These are phyloP conservation scores for Apis mellifera DNA, from an alignment of 1,140 invertebrate genomes.

Conservation along the genomic window Amel_HAv3.1 CM009945.2:975001-975500, in stretches of 20 bases:
- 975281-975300: too few relatives aligned
- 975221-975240: neutral
- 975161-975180: conserved; percentile 18
- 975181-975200: neutral
- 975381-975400: too few relatives aligned
- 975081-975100: neutral
- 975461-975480: too few relatives aligned
- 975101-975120: conserved; percentile 15
- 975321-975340: too few relatives aligned
- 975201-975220: too few relatives aligned
- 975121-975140: neutral
- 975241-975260: neutral
- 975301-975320: too few relatives aligned
- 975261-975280: neutral
- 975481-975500: too few relatives aligned
- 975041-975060: conserved; percentile 15
- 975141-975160: conserved; percentile 14
- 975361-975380: too few relatives aligned
- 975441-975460: too few relatives aligned
- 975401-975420: too few relatives aligned
- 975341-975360: too few relatives aligned
- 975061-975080: neutral
- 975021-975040: neutral
- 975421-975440: too few relatives aligned
- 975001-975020: neutral